These are phyloP conservation scores for Microtus richardsoni DNA, from an alignment of 2,113 vertebrate genomes.

Conservation along the genomic window DNA sequence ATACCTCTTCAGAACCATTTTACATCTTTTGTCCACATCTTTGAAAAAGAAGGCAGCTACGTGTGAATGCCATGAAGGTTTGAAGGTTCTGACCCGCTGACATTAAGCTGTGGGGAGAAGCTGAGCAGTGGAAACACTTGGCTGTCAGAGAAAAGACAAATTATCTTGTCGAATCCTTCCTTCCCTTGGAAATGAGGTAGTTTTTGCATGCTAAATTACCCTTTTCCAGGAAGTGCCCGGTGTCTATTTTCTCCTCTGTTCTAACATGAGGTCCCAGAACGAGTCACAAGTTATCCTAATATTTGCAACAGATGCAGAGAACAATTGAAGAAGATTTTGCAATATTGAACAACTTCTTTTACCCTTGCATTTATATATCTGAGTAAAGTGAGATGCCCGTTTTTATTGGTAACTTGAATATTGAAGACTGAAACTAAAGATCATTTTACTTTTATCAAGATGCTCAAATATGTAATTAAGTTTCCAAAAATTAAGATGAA, in stretches of 20 bases:
- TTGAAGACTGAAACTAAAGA: constrained; percentile 3
- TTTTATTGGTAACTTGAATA: constrained; percentile 17
- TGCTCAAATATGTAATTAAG: constrained; percentile 4
- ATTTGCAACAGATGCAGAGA: constrained; percentile 27
- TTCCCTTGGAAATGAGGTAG: background rate
- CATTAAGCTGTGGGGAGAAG: background rate
- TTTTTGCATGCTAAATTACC: constrained; percentile 7
- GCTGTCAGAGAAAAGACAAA: constrained; percentile 54
- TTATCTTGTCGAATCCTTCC: constrained; percentile 37
- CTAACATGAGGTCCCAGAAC: constrained; percentile 21
- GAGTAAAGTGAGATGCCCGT: background rate
- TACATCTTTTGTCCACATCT: background rate
- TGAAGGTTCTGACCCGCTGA: background rate
- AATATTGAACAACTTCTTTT: constrained; percentile 8
- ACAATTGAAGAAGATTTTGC: background rate
- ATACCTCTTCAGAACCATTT: background rate
- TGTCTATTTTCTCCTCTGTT: constrained; percentile 14
- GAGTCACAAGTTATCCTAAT: background rate
- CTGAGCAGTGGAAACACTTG: background rate
- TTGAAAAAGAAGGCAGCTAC: background rate
- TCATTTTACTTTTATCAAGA: constrained; percentile 30
- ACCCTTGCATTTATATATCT: background rate
- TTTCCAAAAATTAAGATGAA: constrained; percentile 42
- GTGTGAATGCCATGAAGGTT: background rate
- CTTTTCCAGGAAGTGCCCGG: constrained; percentile 22